Evolutionary conservation across 1,140 invertebrate species (phyloP), one percentile per base, ranked within the genome.

Genomic region (Diorhabda carinulata): DNA sequence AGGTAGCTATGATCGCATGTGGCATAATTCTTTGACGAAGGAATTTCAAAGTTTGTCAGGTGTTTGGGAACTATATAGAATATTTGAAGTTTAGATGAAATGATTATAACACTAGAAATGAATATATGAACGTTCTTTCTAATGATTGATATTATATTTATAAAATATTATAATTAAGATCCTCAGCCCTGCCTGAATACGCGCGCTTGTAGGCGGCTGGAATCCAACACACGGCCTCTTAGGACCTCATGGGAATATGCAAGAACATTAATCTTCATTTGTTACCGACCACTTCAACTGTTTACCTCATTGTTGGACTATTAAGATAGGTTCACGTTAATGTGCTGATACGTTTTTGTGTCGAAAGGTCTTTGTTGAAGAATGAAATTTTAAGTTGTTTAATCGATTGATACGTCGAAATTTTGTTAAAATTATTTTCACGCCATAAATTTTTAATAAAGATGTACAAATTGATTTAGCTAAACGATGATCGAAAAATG

Each of bases 251-350:
- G 74, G 76, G 74, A 76, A 77, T 72, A 63, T 65, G 67, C 70
- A 61, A 68, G 58, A 71, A 72, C 75, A 78, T 78, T 76, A 78
- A 78, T 78, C 76, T 78, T 78, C 75, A 78, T 78, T 78, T 78
- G 76, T 78, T 78, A 73, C 70, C 76, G 68, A 69, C 76, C 75
- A 76, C 75, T 76, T 78, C 70, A 78, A 76, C 70, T 76, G 73
- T 76, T 76, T 76, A 72, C 72, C 60, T 73, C 67, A 75, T 75
- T 77, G 73, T 74, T 65, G 47, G 60, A 61, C 67, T 69, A 75
- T 75, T 75, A 75, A 70, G 63, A 67, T 58, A 67, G n/a, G 25
- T 67, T 59, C 58, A 68, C 60, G 70, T 72, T 72, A 69, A 72
- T 25, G 43, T 42, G 43, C 56, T 61, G 68, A 66, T 66, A 42